Conservation (phyloP, 2,797 vertebrate species). For the Neostethus bicornis region DNA sequence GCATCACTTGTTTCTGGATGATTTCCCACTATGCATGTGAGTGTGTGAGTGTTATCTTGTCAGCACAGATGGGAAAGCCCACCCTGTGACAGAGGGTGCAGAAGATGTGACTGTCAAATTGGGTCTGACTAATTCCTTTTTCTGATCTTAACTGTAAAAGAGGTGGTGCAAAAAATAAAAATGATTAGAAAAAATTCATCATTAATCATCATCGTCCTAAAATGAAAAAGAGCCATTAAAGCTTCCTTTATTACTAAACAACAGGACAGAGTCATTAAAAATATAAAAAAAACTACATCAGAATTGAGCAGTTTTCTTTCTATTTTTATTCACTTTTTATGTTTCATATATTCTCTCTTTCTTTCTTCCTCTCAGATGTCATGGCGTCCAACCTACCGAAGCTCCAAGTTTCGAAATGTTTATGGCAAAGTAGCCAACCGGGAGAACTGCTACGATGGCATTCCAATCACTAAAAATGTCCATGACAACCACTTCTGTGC, state of each 20-base stretch:
- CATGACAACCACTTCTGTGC: slow-evolving; percentile 99
- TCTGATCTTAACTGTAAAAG: background rate
- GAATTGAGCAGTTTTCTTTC: too few species aligned
- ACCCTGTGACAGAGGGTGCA: slow-evolving; percentile 37
- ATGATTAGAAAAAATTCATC: background rate
- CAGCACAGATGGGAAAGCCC: slow-evolving; percentile 56
- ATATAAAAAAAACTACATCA: too few species aligned
- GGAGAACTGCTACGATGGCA: slow-evolving; percentile 95
- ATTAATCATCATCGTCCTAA: too few species aligned
- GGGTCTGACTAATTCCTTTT: slow-evolving; percentile 5
- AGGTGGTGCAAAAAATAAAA: background rate
- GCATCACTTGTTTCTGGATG: slow-evolving; percentile 37
- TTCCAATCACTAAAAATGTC: slow-evolving; percentile 98
- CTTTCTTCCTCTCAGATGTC: slow-evolving; percentile 86
- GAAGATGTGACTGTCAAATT: slow-evolving; percentile 19
- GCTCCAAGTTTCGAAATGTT: slow-evolving; percentile 99
- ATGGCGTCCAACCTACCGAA: slow-evolving; percentile 99
- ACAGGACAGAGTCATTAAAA: too few species aligned
- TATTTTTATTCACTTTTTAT: background rate
- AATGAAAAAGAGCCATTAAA: too few species aligned
- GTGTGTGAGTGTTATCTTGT: slow-evolving; percentile 58
- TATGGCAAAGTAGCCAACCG: slow-evolving; percentile 94
- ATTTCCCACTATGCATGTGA: slow-evolving; percentile 43
- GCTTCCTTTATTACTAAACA: too few species aligned
- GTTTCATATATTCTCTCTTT: background rate